Evolutionary conservation across 2,797 vertebrate species (phyloP), one percentile per base, ranked within the genome.

Genomic region (Sphaeramia orbicularis): DNA sequence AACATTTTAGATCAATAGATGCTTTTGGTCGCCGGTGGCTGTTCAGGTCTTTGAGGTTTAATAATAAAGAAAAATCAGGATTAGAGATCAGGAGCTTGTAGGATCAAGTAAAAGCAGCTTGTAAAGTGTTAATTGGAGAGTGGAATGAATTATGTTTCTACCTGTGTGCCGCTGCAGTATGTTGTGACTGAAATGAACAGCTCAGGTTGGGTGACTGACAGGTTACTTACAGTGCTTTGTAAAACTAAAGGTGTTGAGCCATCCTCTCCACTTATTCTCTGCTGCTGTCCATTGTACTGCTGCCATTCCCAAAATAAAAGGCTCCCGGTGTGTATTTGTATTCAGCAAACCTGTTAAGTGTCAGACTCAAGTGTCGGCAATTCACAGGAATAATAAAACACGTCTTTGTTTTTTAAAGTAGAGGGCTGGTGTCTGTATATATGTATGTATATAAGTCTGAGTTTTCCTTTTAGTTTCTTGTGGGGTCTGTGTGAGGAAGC

Each of bases 141-240:
- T 4, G 5, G 7, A 32, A 4, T 32, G 40, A n/a, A 1, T 41
- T 14, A 12, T 41, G 40, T 41, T 56, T 30, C 40, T 24, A 42
- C 21, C 41, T 16, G 2, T 32, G 13, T 14, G 14, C 8, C 9
- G 12, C 15, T n/a, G 19, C 21, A 47, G 4, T 53, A 59, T 45
- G 24, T 40, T 9, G 37, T 18, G n/a, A 66, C 71, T 64, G 37
- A 13, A 73, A 66, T 54, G 21, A 72, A 66, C 16, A 66, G 42
- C 53, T 74, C n/a, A 38, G 51, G 32, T 57, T 40, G 48, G 24
- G 69, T 56, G 74, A 86, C 48, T 80, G 86, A 65, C 83, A 83
- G 78, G 74, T 86, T 69, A 84, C 73, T 84, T 83, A 68, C 12
- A 44, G 18, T 36, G 67, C 67, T 79, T 82, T 74, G 77, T 81